Evolutionary conservation across 2,113 vertebrate genomes (phyloP).

Genomic region (Sciurus niger): DNA sequence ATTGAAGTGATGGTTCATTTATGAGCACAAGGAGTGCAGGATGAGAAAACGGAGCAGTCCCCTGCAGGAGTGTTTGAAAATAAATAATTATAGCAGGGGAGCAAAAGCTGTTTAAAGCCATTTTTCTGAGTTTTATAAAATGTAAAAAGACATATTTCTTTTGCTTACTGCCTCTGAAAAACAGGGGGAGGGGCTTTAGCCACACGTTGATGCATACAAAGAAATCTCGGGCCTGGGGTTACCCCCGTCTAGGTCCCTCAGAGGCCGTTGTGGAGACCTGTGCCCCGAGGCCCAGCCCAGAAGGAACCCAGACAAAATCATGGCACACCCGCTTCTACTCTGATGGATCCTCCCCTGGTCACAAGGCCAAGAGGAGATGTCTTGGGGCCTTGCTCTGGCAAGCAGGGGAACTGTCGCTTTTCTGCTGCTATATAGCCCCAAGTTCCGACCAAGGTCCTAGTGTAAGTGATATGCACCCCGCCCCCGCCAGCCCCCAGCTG

Average conservation of each 20-base stretch:
- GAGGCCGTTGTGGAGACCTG: not conserved
- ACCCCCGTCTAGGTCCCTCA: not conserved
- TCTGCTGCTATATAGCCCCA: not conserved
- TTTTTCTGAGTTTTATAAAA: conserved; percentile 93
- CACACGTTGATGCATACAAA: conserved; percentile 78
- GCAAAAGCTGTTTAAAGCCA: conserved; percentile 96
- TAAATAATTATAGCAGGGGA: conserved; percentile 98
- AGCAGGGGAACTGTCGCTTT: not conserved
- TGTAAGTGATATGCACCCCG: not conserved
- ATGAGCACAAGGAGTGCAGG: conserved; percentile 97
- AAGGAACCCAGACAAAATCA: not conserved
- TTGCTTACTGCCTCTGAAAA: conserved; percentile 88
- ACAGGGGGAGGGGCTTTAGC: conserved; percentile 80
- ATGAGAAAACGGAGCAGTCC: conserved; percentile 99
- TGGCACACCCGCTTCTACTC: not conserved
- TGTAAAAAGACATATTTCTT: conserved; percentile 92
- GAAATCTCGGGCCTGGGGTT: conserved; percentile 33
- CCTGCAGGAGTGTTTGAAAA: conserved; percentile 99
- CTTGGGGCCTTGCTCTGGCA: not conserved
- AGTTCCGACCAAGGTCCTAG: not conserved
- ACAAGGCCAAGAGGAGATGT: not conserved
- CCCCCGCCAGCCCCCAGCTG: not conserved
- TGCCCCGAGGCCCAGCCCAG: not conserved
- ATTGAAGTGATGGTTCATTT: conserved; percentile 99
- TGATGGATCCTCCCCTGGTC: not conserved